These are phyloP conservation scores for Drosophila austrosaltans DNA, from an alignment of 2,888 invertebrate genomes.

Conservation along the genomic window DNA sequence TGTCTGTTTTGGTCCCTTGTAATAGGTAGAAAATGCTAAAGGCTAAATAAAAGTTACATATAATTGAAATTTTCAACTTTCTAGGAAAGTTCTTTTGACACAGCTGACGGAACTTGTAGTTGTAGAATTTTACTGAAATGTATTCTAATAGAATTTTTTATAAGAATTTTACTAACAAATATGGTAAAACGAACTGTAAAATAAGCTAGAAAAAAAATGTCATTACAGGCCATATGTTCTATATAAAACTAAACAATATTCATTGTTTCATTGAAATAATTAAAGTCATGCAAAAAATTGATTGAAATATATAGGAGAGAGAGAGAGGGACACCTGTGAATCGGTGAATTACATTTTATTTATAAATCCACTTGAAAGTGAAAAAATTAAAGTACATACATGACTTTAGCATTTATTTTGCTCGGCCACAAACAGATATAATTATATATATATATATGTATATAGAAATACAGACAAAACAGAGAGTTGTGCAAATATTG, in stretches of 20 bases:
- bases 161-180: background rate
- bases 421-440: too few relatives aligned
- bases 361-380: too few relatives aligned
- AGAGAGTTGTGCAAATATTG: conserved; percentile 13
- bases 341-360: too few relatives aligned
- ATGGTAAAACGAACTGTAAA: background rate
- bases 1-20: background rate
- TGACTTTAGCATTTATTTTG: too few relatives aligned
- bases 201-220: background rate
- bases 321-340: too few relatives aligned
- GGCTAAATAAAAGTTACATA: background rate
- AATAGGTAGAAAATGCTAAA: background rate
- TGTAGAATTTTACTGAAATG: too few relatives aligned
- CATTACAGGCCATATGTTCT: background rate
- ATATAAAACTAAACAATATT: too few relatives aligned
- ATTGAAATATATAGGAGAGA: conserved; percentile 12
- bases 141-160: too few relatives aligned
- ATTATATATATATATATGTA: conserved; percentile 8
- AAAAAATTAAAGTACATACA: too few relatives aligned
- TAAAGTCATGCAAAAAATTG: background rate
- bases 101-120: too few relatives aligned
- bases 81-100: too few relatives aligned
- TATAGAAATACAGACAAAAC: conserved; percentile 8
- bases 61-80: background rate
- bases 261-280: too few relatives aligned